A percentile compares a stretch with the other conserved stretches of the same genome.
phyloP scores from a whole-genome alignment of 1,140 invertebrate species.

The Melanaphis sacchari region DNA sequence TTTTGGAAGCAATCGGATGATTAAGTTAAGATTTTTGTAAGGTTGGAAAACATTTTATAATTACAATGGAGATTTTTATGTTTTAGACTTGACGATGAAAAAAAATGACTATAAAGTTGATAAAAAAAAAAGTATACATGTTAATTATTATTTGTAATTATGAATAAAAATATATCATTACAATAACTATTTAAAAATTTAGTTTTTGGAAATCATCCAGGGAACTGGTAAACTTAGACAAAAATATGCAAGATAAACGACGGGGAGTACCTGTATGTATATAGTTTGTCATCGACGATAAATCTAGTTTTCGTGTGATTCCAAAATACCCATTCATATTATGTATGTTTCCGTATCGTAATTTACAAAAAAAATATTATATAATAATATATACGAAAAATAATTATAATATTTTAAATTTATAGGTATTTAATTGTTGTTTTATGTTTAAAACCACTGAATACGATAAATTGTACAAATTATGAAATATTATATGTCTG shows the following conservation, averaged over 20 bases:
- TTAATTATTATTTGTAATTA: not conserved
- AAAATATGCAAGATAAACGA: not conserved
- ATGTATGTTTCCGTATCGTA: not conserved
- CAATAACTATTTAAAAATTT: not conserved
- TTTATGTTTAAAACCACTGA: not conserved
- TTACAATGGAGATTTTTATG: not conserved
- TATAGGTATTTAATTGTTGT: not conserved
- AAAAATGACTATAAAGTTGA: not conserved
- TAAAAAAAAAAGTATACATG: not conserved
- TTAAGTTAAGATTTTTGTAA: not conserved
- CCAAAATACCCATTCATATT: not conserved
- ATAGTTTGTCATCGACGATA: not conserved
- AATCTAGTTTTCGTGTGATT: not conserved
- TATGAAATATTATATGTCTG: not conserved
- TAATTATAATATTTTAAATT: not conserved
- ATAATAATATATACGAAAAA: no score
- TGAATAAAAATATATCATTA: not conserved
- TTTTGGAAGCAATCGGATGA: not conserved
- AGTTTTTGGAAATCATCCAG: not conserved
- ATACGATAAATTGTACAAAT: not conserved
- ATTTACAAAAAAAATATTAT: no score
- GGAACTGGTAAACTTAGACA: not conserved
- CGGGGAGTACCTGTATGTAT: not conserved
- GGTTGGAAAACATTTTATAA: not conserved
- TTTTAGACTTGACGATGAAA: not conserved